A percentile compares a stretch with the other conserved stretches of the same genome.
Evolutionary conservation across 2,888 invertebrate species (phyloP).

Genomic region (Tetragnatha montana): DNA sequence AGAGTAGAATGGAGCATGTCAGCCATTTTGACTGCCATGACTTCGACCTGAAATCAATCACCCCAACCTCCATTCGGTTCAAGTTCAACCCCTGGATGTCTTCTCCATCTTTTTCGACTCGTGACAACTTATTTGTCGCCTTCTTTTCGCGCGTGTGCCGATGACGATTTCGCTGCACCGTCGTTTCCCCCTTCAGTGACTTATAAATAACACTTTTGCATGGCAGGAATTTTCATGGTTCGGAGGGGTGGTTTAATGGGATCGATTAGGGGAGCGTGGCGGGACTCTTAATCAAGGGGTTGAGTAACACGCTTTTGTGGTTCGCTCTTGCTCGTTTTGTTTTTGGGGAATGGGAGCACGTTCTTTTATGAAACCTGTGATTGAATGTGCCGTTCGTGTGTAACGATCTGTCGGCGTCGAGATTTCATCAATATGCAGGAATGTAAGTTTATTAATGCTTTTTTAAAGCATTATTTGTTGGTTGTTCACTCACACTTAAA

Average conservation of each 20-base stretch:
- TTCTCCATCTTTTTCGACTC: background rate
- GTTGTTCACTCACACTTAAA: no score
- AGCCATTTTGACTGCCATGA: no score
- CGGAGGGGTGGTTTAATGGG: background rate
- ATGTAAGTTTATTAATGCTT: no score
- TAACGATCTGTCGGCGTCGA: no score
- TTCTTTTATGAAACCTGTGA: background rate
- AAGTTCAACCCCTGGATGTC: background rate
- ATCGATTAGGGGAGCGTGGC: background rate
- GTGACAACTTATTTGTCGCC: background rate
- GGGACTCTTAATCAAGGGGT: background rate
- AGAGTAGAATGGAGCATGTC: no score
- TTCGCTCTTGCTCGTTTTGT: background rate
- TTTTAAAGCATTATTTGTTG: no score
- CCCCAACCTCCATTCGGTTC: no score
- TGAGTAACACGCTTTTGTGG: background rate
- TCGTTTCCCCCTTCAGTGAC: constrained; percentile 4
- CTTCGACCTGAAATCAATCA: no score
- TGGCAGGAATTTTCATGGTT: constrained; percentile 35
- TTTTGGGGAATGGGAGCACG: background rate
- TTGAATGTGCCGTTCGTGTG: no score
- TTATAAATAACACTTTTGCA: constrained; percentile 40
- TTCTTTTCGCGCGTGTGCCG: background rate
- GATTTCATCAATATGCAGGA: no score
- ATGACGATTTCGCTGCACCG: background rate